These are phyloP conservation scores for Leptoclinus maculatus DNA, from an alignment of 2,797 vertebrate genomes.

Conservation along the genomic window DNA sequence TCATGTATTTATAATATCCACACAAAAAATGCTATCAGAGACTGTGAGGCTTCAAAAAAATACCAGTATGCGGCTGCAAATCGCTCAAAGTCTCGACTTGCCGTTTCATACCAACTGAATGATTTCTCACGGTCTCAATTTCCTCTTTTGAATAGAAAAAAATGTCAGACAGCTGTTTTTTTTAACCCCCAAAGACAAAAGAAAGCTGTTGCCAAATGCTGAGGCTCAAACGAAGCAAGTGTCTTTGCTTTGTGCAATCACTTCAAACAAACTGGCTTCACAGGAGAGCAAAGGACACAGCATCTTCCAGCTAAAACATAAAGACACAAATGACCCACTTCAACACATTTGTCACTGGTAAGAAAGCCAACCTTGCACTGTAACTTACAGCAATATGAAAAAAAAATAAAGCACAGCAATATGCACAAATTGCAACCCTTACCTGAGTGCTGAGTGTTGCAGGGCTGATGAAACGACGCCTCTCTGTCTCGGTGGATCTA, in stretches of 20 bases:
- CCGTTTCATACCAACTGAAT: constrained; percentile 1
- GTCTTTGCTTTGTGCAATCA: background rate
- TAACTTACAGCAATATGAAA: background rate
- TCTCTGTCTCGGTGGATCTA: constrained; percentile 94
- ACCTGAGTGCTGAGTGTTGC: constrained; percentile 69
- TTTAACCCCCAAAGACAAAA: constrained; percentile 9
- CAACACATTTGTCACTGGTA: constrained; percentile 16
- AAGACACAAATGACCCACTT: constrained; percentile 14
- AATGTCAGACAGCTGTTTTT: background rate
- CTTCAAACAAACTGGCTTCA: constrained; percentile 26
- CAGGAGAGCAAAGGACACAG: background rate
- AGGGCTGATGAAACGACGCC: constrained; percentile 81
- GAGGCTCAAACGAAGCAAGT: background rate
- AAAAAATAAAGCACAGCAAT: background rate
- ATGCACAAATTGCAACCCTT: constrained; percentile 37
- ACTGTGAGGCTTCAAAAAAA: background rate
- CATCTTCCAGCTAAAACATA: constrained; percentile 6
- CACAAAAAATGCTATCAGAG: background rate
- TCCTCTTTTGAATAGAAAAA: constrained; percentile 13
- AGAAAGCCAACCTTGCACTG: constrained; percentile 2
- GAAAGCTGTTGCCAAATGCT: background rate
- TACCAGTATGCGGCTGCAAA: background rate
- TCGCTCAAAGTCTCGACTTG: background rate
- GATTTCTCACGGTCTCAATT: constrained; percentile 6
- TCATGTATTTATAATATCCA: background rate